Evolutionary conservation across 2,888 invertebrate genomes (phyloP), one percentile per base, ranked within the genome.

Genomic region (Villa cingulata): DNA sequence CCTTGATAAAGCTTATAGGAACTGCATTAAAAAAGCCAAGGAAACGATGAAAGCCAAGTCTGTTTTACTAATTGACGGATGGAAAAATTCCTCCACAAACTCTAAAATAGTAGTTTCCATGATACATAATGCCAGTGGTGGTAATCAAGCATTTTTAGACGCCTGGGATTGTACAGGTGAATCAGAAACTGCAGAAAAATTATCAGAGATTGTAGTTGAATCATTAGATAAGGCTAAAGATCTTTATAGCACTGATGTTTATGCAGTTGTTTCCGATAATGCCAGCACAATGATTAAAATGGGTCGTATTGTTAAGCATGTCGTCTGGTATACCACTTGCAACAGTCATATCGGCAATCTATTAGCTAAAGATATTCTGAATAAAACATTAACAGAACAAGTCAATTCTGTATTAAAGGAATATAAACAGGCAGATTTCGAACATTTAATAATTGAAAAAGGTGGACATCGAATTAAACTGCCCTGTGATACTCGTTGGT

Each of bases 181-280:
- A 29, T 43, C n/a, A 14, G 53, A 54, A 48, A 42, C 34, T 18
- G 42, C 42, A 16, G 42, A 42, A 4, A 54, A 38, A 42, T 36
- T 57, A 29, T 42, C 43, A 34, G 48, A 53, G 29, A 48, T 56
- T 20, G 49, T 54, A 15, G 27, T 14, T 10, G 50, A 53, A 41
- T 48, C 52, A 20, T 39, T 45, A 10, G 32, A 47, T n/a, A 7
- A 48, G 12, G 56, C 57, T 20, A 49, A 50, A 43, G 44, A 50
- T 16, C 37, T 43, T 14, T 52, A 51, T 27, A 46, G 47, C 17
- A 52, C 47, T 1, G 34, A 48, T 12, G 45, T 57, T 41, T 57
- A 55, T 51, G 55, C 56, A 6, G 51, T 58, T 29, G 51, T 57
- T 39, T 54, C 55, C 4, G 59, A 56, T 39, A 58, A 56, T 53